Conservation (phyloP, 2,797 vertebrate genomes). For the Mus caroli region DNA sequence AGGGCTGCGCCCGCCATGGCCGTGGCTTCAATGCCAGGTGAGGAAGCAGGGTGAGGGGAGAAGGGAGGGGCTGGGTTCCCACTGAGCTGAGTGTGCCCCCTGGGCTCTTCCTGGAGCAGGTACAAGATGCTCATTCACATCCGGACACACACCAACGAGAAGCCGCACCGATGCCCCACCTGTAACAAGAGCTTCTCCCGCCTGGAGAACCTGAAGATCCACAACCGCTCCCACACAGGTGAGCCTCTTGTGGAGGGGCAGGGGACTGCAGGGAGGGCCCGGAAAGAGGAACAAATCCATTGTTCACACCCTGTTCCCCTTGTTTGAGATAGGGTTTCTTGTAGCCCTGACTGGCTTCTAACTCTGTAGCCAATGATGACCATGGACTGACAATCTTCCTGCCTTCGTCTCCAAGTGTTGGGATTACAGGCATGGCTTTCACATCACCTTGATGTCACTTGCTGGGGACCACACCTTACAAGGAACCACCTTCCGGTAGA, state of each 20-base stretch:
- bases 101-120: conserved; percentile 86
- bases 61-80: not conserved
- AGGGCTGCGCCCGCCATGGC: conserved; percentile 97
- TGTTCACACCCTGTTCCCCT: not conserved
- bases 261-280: not conserved
- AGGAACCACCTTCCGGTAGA: not conserved
- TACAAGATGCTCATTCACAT: conserved; percentile 99
- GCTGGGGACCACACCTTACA: not conserved
- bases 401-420: not conserved
- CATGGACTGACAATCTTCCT: not conserved
- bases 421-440: not conserved
- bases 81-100: not conserved
- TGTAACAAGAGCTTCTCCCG: conserved; percentile 99
- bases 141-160: conserved; percentile 98
- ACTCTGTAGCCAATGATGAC: not conserved
- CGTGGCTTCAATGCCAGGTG: conserved; percentile 98
- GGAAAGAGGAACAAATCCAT: not conserved
- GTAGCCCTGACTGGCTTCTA: not conserved
- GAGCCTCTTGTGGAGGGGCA: not conserved
- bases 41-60: conserved; percentile 23
- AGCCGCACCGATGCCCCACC: conserved; percentile 97
- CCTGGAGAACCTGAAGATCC: conserved; percentile 98
- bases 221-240: conserved; percentile 98
- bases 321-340: not conserved
- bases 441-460: not conserved